These are phyloP conservation scores for Laupala kohalensis DNA, from an alignment of 1,140 invertebrate species.

Conservation along the genomic window DNA sequence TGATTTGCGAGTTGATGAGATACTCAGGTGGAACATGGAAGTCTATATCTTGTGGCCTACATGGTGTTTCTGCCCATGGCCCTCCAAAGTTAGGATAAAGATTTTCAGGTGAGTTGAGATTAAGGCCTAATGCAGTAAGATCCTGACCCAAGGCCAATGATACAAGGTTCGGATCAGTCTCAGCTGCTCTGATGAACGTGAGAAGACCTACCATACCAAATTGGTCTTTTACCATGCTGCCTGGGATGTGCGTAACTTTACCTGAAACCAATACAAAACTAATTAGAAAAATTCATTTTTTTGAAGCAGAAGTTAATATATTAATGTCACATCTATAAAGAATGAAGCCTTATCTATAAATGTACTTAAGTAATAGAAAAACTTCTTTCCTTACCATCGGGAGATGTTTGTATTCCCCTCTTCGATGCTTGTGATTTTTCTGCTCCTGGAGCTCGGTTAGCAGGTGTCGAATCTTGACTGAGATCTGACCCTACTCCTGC, in stretches of 20 bases:
- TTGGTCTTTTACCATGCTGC: conserved; percentile 97
- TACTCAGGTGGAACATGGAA: conserved; percentile 98
- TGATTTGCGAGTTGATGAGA: conserved; percentile 83
- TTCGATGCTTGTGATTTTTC: conserved; percentile 31
- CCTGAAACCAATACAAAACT: conserved; percentile 32
- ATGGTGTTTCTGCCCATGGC: conserved; percentile 94
- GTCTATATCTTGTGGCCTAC: conserved; percentile 96
- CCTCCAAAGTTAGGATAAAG: conserved; percentile 95
- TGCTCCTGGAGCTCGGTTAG: conserved; percentile 15
- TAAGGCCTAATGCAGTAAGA: conserved; percentile 90
- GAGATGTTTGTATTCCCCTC: conserved; percentile 83
- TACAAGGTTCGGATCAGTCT: conserved; percentile 90
- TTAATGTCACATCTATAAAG: not conserved
- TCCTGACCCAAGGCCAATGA: conserved; percentile 93
- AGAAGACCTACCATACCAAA: conserved; percentile 97
- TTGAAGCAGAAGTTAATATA: not conserved
- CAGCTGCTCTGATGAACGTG: conserved; percentile 93
- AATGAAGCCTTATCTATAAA: not conserved
- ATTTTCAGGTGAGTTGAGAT: conserved; percentile 94
- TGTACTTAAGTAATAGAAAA: conserved; percentile 4
- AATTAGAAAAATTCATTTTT: not conserved
- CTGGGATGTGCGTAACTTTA: conserved; percentile 94
- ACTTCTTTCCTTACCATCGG: conserved; percentile 75
- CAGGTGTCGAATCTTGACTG: conserved; percentile 10
- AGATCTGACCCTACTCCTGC: not conserved